Evolutionary conservation across 2,797 vertebrate genomes (phyloP).

Genomic region (Ispidina lecontei): DNA sequence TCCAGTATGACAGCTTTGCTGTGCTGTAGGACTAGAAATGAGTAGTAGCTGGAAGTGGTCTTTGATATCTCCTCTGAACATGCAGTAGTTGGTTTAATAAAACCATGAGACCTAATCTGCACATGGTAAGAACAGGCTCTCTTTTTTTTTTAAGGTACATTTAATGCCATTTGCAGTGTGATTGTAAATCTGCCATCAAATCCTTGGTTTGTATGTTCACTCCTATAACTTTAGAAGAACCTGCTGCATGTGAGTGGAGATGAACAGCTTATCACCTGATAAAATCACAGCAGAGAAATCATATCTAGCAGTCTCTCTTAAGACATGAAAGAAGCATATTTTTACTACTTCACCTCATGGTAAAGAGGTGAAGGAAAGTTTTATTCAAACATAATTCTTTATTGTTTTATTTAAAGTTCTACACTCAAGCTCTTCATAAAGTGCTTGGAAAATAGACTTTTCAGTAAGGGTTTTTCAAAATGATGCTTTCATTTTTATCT

Average conservation of each 20-base stretch:
- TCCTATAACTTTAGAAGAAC: neutral
- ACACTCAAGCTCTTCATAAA: neutral
- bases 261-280: neutral
- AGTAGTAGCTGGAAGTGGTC: neutral
- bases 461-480: neutral
- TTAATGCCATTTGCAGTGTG: neutral
- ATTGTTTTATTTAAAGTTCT: neutral
- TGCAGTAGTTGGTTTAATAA: neutral
- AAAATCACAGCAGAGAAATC: neutral
- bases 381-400: neutral
- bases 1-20: neutral
- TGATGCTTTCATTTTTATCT: neutral
- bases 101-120: neutral
- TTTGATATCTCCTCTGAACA: neutral
- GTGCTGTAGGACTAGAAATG: neutral
- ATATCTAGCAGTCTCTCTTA: neutral
- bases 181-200: neutral
- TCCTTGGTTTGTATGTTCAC: neutral
- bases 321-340: neutral
- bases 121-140: neutral
- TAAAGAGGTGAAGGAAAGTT: neutral
- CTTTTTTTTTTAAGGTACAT: neutral
- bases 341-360: neutral
- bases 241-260: neutral
- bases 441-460: neutral